Conservation (phyloP, 2,113 vertebrate genomes). For the Lethenteron reissneri region DNA sequence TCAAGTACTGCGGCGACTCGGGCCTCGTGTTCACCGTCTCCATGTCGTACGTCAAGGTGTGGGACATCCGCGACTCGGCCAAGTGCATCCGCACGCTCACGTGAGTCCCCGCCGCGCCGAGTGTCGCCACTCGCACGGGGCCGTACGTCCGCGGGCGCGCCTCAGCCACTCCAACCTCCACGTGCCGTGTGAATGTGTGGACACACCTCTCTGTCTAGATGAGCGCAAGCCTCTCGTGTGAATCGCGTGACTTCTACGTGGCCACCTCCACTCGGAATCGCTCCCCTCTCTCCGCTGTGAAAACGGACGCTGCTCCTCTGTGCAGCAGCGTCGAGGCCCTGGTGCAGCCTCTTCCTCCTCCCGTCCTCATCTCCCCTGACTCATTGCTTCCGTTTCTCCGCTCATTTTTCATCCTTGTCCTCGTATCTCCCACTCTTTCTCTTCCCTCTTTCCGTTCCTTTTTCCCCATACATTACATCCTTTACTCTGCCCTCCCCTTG, state of each 20-base stretch:
- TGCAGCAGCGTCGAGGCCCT: too few relatives aligned
- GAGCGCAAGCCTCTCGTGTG: too few relatives aligned
- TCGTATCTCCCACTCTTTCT: background rate
- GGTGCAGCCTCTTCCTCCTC: too few relatives aligned
- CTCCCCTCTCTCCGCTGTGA: too few relatives aligned
- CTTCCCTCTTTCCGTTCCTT: background rate
- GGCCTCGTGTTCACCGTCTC: conserved; percentile 89
- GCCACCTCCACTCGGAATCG: too few relatives aligned
- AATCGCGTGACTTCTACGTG: too few relatives aligned
- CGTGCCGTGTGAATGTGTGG: too few relatives aligned
- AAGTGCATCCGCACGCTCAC: conserved; percentile 75
- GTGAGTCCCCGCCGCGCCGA: conserved; percentile 29
- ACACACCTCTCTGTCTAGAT: too few relatives aligned
- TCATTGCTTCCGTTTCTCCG: background rate
- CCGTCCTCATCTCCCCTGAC: background rate
- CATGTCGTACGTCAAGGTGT: conserved; percentile 81
- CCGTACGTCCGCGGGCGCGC: too few relatives aligned
- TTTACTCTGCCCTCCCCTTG: background rate
- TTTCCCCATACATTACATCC: background rate
- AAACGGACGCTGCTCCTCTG: too few relatives aligned
- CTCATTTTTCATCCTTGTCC: background rate
- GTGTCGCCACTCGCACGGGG: too few relatives aligned
- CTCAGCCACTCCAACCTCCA: too few relatives aligned
- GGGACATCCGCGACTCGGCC: conserved; percentile 89
- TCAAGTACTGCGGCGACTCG: conserved; percentile 64